Evolutionary conservation across 1,140 invertebrate genomes (phyloP), one percentile per base, ranked within the genome.

Genomic region (Drosophila kikkawai): DNA sequence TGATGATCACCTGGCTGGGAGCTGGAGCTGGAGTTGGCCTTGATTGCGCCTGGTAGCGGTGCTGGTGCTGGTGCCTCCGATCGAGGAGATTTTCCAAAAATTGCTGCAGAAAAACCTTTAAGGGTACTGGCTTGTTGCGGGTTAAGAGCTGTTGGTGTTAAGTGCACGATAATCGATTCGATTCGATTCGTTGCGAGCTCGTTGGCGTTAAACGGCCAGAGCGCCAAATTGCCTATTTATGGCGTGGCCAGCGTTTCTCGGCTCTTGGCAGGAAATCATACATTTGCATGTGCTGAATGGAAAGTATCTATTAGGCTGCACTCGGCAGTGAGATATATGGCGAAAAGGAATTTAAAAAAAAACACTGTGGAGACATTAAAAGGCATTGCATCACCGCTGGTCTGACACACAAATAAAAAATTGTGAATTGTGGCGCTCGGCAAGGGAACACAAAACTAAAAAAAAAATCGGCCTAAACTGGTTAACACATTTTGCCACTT

Each of bases 81-180:
- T 88, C 80, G 74, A 76, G 75, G 74, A 90, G 78, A 84, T 88
- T 87, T 84, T 88, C 41, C 53, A 36, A 53, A 87, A 87, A 87
- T 88, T 83, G 80, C 77, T 80, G 71, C 60, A 71, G 65, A 69
- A 63, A 85, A 77, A 88, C 80, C 84, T 84, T 87, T 74, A 84
- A 87, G 85, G 84, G 84, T 88, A 87, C 58, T 73, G 70, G 58
- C 56, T 58, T 26, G 48, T 66, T 76, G 45, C 64, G 44, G 59
- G 79, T 82, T 90, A 90, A 90, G 85, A 90, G 85, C 79, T 90
- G 75, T 71, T 82, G 86, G 85, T 90, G 85, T 90, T 90, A 90
- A 90, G 85, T 90, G 81, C 85, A 90, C 71, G 85, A 90, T 85
- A 90, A 90, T 90, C 85, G 85, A 90, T 90, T 90, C 79, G 85